phyloP scores from a whole-genome alignment of 2,113 vertebrate species.

The Neodontobutis hainanensis region DNA sequence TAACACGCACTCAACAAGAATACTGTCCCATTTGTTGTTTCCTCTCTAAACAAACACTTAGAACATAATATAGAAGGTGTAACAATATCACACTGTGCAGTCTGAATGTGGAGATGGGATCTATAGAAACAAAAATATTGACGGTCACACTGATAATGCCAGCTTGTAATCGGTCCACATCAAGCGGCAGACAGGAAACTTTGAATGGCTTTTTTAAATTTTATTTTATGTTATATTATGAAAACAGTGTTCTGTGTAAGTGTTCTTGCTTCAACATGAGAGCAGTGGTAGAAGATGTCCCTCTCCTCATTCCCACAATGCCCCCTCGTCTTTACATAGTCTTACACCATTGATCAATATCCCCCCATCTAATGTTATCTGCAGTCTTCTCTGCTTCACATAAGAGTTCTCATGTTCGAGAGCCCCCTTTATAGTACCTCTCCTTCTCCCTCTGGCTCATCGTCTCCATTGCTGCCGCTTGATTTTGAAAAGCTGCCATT shows the following conservation, averaged over 20 bases:
- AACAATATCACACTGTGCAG: constrained; percentile 30
- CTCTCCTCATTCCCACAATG: constrained; percentile 5
- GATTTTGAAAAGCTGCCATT: neutral
- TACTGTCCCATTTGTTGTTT: neutral
- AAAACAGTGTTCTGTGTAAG: constrained; percentile 64
- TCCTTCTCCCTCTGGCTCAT: neutral
- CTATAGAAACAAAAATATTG: constrained; percentile 43
- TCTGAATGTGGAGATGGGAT: constrained; percentile 53
- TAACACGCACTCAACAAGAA: neutral
- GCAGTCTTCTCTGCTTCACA: neutral
- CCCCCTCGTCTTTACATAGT: neutral
- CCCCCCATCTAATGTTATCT: neutral
- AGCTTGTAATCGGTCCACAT: constrained; percentile 51
- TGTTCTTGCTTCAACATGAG: constrained; percentile 68
- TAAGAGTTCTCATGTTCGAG: neutral
- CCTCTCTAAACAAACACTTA: no score
- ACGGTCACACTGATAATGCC: constrained; percentile 47
- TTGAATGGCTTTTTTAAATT: constrained; percentile 39
- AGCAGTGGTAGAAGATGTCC: constrained; percentile 37
- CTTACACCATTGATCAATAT: neutral
- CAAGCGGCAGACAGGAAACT: constrained; percentile 22
- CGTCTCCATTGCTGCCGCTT: neutral
- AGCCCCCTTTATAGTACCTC: neutral
- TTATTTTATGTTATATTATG: constrained; percentile 56
- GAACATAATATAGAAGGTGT: no score